A percentile compares a stretch with the other conserved stretches of the same genome.
These are phyloP conservation scores for Puntigrus tetrazona DNA, from an alignment of 2,113 vertebrate genomes.

Conservation along the genomic window DNA sequence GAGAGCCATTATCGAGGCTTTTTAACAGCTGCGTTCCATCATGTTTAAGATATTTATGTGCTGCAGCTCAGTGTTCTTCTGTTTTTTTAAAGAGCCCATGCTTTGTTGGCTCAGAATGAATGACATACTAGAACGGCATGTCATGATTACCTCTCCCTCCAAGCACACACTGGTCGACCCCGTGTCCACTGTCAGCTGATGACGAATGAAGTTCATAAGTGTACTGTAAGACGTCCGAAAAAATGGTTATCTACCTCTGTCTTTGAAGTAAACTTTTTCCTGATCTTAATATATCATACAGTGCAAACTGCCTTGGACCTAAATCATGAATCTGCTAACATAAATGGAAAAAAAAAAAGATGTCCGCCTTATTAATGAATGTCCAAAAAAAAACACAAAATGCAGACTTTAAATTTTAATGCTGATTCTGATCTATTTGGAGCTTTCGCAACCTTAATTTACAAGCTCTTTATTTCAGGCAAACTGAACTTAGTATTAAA, in stretches of 20 bases:
- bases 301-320: not conserved
- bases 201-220: not conserved
- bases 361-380: not conserved
- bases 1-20: not conserved
- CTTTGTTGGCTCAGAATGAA: conserved; percentile 8
- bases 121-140: not conserved
- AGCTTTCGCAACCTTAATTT: not conserved
- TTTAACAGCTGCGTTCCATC: conserved; percentile 22
- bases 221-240: not conserved
- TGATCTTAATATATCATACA: conserved; percentile 8
- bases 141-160: not conserved
- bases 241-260: conserved; percentile 26
- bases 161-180: not conserved
- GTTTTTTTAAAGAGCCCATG: not conserved
- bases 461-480: conserved; percentile 11
- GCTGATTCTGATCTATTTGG: not conserved
- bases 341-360: not conserved
- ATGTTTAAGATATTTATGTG: not conserved
- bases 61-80: not conserved
- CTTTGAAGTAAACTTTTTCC: conserved; percentile 20
- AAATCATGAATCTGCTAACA: not conserved
- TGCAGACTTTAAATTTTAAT: not conserved
- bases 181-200: not conserved
- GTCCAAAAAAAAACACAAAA: not conserved
- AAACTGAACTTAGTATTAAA: not conserved